Base-by-base conservation (phyloP, 2,113 vertebrate species). In the Scytalopus superciliaris region DNA sequence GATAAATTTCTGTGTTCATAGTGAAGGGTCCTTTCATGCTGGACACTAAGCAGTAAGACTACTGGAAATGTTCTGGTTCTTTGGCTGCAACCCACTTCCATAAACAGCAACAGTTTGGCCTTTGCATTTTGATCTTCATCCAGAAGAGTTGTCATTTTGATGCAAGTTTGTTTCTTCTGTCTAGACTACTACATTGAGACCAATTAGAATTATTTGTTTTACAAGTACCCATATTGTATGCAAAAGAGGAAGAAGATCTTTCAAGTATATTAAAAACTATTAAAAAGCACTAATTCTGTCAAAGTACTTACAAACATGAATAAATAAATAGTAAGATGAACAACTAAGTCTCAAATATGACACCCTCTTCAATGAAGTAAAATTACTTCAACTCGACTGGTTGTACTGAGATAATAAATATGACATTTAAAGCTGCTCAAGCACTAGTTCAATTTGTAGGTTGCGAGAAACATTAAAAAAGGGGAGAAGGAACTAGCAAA, bases 191-290 rank as follows among this genome's bases (percentile, higher is more conserved):
- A 88, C 81, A 62, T 73, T 89, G 90, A 96, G 75, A 96, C 84
- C 88, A 93, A 88, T 90, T 82, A 42, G 68, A 95, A 89, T 92
- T 70, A 77, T 89, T 64, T 90, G 84, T 96, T 96, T 93, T 91
- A 96, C 96, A 90, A 91, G 95, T 97, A 97, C 84, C 95, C 96
- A 96, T 89, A 87, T 72, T 90, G 93, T 96, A 97, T 95, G 96
- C 90, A 97, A 97, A 96, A 96, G 92, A 97, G 94, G 82, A 97
- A 95, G 59, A 95, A 95, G 59, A 95, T 77, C 94, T 94, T 97
- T 97, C 97, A 97, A 97, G 97, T 97, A 97, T 97, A 97, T 97
- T 97, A 97, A 97, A 97, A 97, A 94, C 97, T 97, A 97, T 97
- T 96, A 94, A 97, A 96, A 97, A 97, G 96, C 95, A 95, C 97